Conservation (phyloP, 1,140 invertebrate species). For the Pseudoatta argentina region DNA sequence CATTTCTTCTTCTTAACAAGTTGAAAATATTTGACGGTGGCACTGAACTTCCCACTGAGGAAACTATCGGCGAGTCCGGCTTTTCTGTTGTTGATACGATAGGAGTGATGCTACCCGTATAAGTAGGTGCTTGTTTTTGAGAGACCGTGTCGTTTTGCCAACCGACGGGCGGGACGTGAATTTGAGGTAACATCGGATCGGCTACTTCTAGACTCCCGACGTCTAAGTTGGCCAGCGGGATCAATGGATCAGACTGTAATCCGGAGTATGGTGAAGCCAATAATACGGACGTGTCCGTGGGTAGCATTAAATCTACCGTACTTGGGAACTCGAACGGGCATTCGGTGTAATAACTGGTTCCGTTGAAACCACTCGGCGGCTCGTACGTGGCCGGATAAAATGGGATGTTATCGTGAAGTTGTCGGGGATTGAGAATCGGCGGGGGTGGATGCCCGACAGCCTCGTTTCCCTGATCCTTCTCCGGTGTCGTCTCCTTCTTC, state of each 20-base stretch:
- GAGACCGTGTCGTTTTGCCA: conserved; percentile 70
- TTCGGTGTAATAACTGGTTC: conserved; percentile 72
- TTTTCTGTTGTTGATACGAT: neutral
- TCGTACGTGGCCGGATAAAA: conserved; percentile 72
- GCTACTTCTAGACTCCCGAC: conserved; percentile 24
- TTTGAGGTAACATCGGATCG: conserved; percentile 57
- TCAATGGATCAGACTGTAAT: conserved; percentile 73
- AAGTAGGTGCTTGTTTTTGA: conserved; percentile 40
- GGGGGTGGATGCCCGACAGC: conserved; percentile 27
- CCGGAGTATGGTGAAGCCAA: conserved; percentile 70
- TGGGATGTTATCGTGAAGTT: conserved; percentile 71
- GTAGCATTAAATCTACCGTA: conserved; percentile 67
- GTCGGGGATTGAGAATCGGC: conserved; percentile 46
- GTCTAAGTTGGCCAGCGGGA: conserved; percentile 23
- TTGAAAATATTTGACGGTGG: neutral
- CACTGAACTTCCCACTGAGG: neutral
- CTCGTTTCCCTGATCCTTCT: conserved; percentile 44
- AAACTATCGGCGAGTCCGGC: neutral
- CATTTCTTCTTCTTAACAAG: conserved; percentile 19
- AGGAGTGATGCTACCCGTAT: neutral
- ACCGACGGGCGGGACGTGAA: conserved; percentile 65
- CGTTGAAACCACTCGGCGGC: conserved; percentile 30
- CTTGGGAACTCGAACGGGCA: conserved; percentile 80
- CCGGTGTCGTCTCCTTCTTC: conserved; percentile 58
- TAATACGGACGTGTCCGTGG: conserved; percentile 44